Conservation (phyloP, 2,113 vertebrate genomes). For the Okapia johnstoni region DNA sequence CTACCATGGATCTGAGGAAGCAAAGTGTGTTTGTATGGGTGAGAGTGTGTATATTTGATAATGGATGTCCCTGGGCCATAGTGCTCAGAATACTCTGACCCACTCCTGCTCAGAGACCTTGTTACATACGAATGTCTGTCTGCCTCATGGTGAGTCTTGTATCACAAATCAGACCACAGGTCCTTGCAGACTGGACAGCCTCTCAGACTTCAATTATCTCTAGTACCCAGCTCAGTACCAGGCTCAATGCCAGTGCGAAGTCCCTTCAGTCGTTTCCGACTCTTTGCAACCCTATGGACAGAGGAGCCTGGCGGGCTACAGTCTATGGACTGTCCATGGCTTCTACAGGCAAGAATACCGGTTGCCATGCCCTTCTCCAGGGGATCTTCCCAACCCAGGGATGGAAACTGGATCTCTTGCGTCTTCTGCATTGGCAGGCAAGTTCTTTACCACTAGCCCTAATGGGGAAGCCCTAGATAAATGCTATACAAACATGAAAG, state of each 20-base stretch:
- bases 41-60: background rate
- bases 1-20: background rate
- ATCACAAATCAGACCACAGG: background rate
- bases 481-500: background rate
- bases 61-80: background rate
- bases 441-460: background rate
- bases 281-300: background rate
- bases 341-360: background rate
- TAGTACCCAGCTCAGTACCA: background rate
- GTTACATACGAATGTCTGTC: background rate
- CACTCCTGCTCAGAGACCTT: background rate
- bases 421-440: background rate
- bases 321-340: too few species aligned
- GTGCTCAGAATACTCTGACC: background rate
- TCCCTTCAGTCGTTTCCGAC: background rate
- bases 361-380: background rate
- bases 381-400: background rate
- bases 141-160: background rate
- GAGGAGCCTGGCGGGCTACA: too few species aligned
- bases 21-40: accelerated
- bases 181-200: background rate
- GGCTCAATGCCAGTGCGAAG: accelerated
- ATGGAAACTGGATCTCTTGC: background rate
- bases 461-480: background rate
- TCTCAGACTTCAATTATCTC: background rate